These are phyloP conservation scores for Sterrhoptilus dennistouni DNA, from an alignment of 2,113 vertebrate species.

Conservation along the genomic window DNA sequence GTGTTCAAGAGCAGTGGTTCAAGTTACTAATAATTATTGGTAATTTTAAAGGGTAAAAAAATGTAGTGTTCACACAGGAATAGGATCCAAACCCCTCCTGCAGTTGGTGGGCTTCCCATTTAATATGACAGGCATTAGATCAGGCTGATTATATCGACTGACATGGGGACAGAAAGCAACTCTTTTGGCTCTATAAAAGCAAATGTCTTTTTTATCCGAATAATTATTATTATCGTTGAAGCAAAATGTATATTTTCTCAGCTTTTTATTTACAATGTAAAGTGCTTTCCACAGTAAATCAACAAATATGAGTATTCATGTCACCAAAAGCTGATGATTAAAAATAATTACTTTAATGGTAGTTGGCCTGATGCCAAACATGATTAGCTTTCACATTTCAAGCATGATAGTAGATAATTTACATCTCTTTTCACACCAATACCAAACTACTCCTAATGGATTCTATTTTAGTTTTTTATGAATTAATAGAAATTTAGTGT, in stretches of 20 bases:
- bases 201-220: slow-evolving; percentile 51
- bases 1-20: neutral
- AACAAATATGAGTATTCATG: slow-evolving; percentile 87
- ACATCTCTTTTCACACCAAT: slow-evolving; percentile 74
- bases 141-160: neutral
- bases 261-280: slow-evolving; percentile 81
- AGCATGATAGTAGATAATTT: slow-evolving; percentile 79
- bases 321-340: slow-evolving; percentile 85
- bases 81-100: neutral
- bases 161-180: neutral
- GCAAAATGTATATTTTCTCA: slow-evolving; percentile 78
- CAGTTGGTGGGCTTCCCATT: neutral
- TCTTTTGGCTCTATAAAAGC: slow-evolving; percentile 34
- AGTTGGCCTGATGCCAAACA: slow-evolving; percentile 79
- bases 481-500: slow-evolving; percentile 81
- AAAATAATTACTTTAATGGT: slow-evolving; percentile 87
- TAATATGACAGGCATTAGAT: neutral
- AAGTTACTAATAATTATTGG: neutral
- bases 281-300: slow-evolving; percentile 82
- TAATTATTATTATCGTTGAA: slow-evolving; percentile 72
- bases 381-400: slow-evolving; percentile 78
- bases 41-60: neutral
- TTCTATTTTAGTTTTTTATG: slow-evolving; percentile 83
- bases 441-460: slow-evolving; percentile 77
- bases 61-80: neutral